Evolutionary conservation across 1,140 invertebrate genomes (phyloP).

Genomic region (Linepithema humile): DNA sequence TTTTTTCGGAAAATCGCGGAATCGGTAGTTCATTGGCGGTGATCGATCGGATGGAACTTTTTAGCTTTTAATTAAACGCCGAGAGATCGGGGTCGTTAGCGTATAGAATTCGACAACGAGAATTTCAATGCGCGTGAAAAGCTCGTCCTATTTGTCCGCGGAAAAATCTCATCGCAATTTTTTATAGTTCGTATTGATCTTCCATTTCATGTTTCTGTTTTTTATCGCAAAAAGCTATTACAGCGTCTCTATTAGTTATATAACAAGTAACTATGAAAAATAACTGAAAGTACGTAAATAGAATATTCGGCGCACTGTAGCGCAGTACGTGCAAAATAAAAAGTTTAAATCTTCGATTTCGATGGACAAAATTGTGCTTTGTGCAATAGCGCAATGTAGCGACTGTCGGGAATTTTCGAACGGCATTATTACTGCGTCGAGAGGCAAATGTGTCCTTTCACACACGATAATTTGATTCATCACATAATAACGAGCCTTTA

Average conservation of each 20-base stretch:
- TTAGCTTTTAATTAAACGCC: constrained; percentile 56
- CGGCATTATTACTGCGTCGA: constrained; percentile 32
- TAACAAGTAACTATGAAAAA: constrained; percentile 10
- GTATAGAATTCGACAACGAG: constrained; percentile 11
- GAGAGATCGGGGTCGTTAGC: constrained; percentile 36
- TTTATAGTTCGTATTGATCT: constrained; percentile 36
- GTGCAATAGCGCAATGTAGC: constrained; percentile 6
- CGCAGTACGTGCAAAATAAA: not conserved
- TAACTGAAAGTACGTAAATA: constrained; percentile 32
- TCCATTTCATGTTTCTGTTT: constrained; percentile 33
- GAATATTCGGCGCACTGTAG: not conserved
- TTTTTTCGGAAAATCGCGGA: constrained; percentile 28
- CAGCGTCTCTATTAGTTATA: constrained; percentile 37
- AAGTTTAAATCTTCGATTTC: constrained; percentile 15
- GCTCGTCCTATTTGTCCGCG: not conserved
- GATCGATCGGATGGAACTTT: constrained; percentile 53
- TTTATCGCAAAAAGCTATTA: constrained; percentile 25
- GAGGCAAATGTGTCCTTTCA: constrained; percentile 44
- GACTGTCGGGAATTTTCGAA: constrained; percentile 34
- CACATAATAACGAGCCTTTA: constrained; percentile 43
- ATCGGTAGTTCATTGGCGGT: constrained; percentile 49
- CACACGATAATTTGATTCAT: constrained; percentile 37
- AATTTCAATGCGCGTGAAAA: constrained; percentile 43
- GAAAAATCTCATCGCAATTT: constrained; percentile 37
- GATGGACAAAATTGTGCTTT: constrained; percentile 16